Evolutionary conservation across 2,113 vertebrate species (phyloP).

Genomic region (Pholis gunnellus): DNA sequence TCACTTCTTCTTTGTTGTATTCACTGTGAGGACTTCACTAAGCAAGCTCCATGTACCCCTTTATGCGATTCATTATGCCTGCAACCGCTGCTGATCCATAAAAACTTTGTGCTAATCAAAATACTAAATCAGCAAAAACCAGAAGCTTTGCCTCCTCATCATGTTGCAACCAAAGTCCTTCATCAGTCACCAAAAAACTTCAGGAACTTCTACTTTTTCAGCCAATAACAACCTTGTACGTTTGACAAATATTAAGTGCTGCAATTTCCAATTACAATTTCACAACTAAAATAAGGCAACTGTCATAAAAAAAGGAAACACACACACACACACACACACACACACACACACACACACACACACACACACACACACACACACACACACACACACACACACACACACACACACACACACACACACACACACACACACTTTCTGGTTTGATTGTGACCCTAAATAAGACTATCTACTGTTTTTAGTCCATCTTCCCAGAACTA

Average conservation of each 20-base stretch:
- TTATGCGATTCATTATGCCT: background rate
- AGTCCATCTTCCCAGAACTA: constrained; percentile 34
- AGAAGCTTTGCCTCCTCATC: background rate
- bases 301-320: background rate
- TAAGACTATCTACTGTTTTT: constrained; percentile 38
- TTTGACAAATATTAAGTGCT: constrained; percentile 12
- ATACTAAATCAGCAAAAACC: background rate
- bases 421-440: background rate
- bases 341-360: background rate
- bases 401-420: background rate
- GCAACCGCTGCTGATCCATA: background rate
- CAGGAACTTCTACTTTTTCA: background rate
- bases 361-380: background rate
- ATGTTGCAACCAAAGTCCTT: background rate
- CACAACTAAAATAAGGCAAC: background rate
- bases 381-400: background rate
- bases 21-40: background rate
- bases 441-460: constrained; percentile 24
- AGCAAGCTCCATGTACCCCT: background rate
- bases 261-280: constrained; percentile 11
- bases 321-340: background rate
- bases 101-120: background rate
- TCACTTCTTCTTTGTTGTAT: background rate
- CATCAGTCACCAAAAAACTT: background rate
- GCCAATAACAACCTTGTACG: constrained; percentile 1